phyloP scores from a whole-genome alignment of 2,888 invertebrate species.

The Drosophila setosimentum region DNA sequence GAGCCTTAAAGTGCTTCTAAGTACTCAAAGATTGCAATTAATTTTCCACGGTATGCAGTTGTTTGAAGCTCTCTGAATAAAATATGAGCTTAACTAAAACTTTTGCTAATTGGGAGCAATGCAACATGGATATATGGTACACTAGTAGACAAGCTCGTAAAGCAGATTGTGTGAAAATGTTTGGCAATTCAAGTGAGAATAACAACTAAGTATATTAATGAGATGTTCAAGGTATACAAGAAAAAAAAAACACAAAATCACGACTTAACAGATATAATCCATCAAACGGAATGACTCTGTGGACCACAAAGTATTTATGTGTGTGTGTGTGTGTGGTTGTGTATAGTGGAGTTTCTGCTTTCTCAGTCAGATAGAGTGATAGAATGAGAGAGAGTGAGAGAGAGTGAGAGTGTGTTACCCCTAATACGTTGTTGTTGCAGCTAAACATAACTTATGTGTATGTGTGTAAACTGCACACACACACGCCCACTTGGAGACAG shows the following conservation, averaged over 20 bases:
- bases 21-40: neutral
- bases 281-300: conserved; percentile 8
- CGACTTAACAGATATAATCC: conserved; percentile 14
- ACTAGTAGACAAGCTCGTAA: neutral
- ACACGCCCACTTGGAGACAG: conserved; percentile 21
- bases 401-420: conserved; percentile 43
- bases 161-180: neutral
- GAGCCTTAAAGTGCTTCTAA: neutral
- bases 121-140: neutral
- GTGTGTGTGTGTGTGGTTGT: conserved; percentile 1
- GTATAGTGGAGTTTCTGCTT: conserved; percentile 14
- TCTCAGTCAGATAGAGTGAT: neutral
- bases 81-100: neutral
- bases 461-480: conserved; percentile 52
- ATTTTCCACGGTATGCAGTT: neutral
- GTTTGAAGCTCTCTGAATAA: neutral
- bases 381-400: neutral
- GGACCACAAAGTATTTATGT: neutral
- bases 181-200: conserved; percentile 9
- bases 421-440: conserved; percentile 55
- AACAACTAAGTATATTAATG: neutral
- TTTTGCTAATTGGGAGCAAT: neutral
- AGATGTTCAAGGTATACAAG: neutral
- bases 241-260: neutral
- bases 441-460: conserved; percentile 73